Evolutionary conservation across 2,113 vertebrate species (phyloP).

Genomic region (Brachypodius melanocephalos): DNA sequence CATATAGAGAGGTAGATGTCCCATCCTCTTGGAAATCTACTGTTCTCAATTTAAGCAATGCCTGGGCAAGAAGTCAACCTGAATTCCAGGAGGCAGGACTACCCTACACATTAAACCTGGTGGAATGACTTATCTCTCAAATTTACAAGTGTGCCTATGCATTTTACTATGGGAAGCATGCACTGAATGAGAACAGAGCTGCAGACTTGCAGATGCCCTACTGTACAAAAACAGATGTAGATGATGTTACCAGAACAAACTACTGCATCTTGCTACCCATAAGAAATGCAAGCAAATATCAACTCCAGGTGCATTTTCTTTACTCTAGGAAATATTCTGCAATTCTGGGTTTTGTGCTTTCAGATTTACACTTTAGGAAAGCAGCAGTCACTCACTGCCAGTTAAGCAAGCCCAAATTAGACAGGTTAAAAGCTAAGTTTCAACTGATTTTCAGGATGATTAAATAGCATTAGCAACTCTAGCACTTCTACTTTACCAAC

Average conservation of each 20-base stretch:
- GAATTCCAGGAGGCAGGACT: background rate
- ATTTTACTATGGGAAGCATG: background rate
- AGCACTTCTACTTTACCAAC: background rate
- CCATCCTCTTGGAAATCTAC: background rate
- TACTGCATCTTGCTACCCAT: background rate
- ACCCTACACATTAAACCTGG: background rate
- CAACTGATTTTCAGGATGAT: background rate
- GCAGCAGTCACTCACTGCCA: background rate
- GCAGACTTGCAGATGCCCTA: background rate
- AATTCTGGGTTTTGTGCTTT: background rate
- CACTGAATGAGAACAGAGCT: background rate
- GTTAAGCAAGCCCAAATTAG: background rate
- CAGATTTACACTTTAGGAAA: background rate
- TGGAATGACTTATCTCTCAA: background rate
- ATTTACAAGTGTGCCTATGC: background rate
- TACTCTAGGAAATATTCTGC: background rate
- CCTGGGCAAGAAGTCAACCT: background rate
- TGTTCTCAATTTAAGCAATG: background rate
- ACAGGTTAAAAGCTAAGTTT: background rate
- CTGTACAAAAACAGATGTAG: background rate
- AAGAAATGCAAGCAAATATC: background rate
- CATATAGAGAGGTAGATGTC: background rate
- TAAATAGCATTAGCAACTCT: background rate
- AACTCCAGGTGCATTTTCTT: background rate
- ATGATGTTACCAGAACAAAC: background rate